Base-by-base conservation (phyloP, 2,888 invertebrate genomes). In the Scaptomyza flava region DNA sequence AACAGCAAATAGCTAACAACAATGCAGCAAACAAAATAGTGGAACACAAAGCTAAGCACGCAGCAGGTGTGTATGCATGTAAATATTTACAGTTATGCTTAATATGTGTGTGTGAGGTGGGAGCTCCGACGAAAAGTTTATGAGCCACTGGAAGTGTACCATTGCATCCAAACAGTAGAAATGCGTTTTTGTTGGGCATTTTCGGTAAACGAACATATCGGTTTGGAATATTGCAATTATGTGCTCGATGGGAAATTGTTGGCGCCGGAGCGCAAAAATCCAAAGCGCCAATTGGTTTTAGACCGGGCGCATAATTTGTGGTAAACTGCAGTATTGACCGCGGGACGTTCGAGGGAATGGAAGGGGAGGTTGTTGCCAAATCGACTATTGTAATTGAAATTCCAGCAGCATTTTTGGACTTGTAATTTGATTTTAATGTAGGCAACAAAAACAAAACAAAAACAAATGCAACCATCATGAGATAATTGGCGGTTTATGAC, bases 381-480 rank as follows among this genome's bases (percentile, higher is more conserved):
- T 67, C 46, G 62, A 48, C 63, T 61, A 84, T 81, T 81, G 81
- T 81, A 84, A 79, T 84, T 79, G 79, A 81, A 79, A 84, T 84
- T 79, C 74, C 84, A 57, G 65, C 60, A 56, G 66, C 57, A 81
- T 78, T 81, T 70, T 73, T 62, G 48, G 56, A 52, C 65, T 56
- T 45, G 84, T 79, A 79, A 79, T 79, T 79, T 68, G 79, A 81
- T 79, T 79, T 84, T 79, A 79, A 84, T 79, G 81, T 66, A 41
- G 36, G 62, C 47, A 56, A 46, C 46, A 43, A 48, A 46, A 56
- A 51, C 3, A 17, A 23, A 43, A 38, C 52, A 58, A 48, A 57
- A 17, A 50, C 41, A 34, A 9, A 36, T 20, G 20, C 6, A 3
- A 11, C 3, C 1, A 1, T 5, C 12, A 27, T 20, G 42, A 1